A percentile compares a stretch with the other conserved stretches of the same genome.
Evolutionary conservation across 1,140 invertebrate species (phyloP).

Genomic region (Heliconius nattereri): DNA sequence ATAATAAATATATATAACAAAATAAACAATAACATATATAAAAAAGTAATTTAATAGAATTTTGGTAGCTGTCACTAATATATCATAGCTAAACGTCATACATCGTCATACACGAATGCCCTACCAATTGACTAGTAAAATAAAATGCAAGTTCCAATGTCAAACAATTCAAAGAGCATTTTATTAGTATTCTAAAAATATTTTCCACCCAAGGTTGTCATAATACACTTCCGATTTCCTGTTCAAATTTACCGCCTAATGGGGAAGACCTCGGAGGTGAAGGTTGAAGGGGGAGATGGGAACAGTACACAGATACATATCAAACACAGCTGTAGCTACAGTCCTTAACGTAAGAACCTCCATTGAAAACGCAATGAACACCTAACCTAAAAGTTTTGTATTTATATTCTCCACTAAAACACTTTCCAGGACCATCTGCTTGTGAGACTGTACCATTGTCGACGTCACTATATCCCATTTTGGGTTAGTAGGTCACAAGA

Average conservation of each 20-base stretch:
- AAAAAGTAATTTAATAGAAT: background rate
- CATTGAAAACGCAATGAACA: conserved; percentile 66
- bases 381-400: conserved; percentile 44
- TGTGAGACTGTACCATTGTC: conserved; percentile 58
- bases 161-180: background rate
- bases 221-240: conserved; percentile 14
- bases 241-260: conserved; percentile 18
- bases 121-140: too few relatives aligned
- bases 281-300: conserved; percentile 33
- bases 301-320: conserved; percentile 43
- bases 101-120: too few relatives aligned
- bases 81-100: background rate
- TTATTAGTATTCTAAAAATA: conserved; percentile 9
- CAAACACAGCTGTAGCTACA: conserved; percentile 43
- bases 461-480: conserved; percentile 73
- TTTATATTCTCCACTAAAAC: conserved; percentile 14
- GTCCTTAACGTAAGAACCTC: conserved; percentile 52
- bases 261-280: conserved; percentile 27
- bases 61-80: background rate
- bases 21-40: background rate
- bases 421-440: conserved; percentile 33
- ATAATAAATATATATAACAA: too few relatives aligned
- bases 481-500: conserved; percentile 76
- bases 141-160: too few relatives aligned
- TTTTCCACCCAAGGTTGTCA: conserved; percentile 22